phyloP scores from a whole-genome alignment of 1,140 invertebrate genomes.

The Eufriesea mexicana region DNA sequence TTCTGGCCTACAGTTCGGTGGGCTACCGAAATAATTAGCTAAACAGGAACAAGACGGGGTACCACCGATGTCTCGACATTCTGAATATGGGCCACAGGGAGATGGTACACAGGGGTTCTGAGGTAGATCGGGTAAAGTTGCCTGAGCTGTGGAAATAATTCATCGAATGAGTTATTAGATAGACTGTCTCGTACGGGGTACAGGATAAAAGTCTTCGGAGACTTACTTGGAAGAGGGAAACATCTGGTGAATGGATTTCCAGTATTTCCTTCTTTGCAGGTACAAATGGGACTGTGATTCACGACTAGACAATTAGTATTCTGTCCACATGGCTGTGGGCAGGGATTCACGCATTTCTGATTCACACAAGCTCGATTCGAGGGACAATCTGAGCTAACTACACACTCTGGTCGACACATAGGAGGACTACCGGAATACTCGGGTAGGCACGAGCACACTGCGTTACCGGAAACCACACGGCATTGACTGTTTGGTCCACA shows the following conservation, averaged over 20 bases:
- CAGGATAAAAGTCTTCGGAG: no score
- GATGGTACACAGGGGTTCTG: slow-evolving; percentile 82
- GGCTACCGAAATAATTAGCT: slow-evolving; percentile 83
- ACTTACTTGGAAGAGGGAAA: slow-evolving; percentile 80
- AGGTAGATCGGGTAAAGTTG: slow-evolving; percentile 43
- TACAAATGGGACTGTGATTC: slow-evolving; percentile 84
- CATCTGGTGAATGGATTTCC: slow-evolving; percentile 85
- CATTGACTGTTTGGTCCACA: slow-evolving; percentile 84
- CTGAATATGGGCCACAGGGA: slow-evolving; percentile 82
- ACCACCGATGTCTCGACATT: slow-evolving; percentile 77
- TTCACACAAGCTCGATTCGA: slow-evolving; percentile 79
- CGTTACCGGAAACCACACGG: slow-evolving; percentile 80
- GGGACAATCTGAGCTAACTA: slow-evolving; percentile 66
- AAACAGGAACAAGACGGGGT: slow-evolving; percentile 85
- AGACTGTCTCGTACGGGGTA: neutral
- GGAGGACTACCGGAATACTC: slow-evolving; percentile 83
- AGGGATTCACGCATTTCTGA: slow-evolving; percentile 83
- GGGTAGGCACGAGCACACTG: slow-evolving; percentile 82
- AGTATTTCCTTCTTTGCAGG: slow-evolving; percentile 81
- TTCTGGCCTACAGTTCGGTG: slow-evolving; percentile 87
- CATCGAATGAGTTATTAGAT: neutral
- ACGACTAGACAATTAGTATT: slow-evolving; percentile 83
- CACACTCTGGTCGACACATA: slow-evolving; percentile 82
- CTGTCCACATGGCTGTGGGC: slow-evolving; percentile 80
- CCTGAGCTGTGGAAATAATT: neutral